These are phyloP conservation scores for Seriola rivoliana DNA, from an alignment of 2,113 vertebrate species.

Conservation along the genomic window DNA sequence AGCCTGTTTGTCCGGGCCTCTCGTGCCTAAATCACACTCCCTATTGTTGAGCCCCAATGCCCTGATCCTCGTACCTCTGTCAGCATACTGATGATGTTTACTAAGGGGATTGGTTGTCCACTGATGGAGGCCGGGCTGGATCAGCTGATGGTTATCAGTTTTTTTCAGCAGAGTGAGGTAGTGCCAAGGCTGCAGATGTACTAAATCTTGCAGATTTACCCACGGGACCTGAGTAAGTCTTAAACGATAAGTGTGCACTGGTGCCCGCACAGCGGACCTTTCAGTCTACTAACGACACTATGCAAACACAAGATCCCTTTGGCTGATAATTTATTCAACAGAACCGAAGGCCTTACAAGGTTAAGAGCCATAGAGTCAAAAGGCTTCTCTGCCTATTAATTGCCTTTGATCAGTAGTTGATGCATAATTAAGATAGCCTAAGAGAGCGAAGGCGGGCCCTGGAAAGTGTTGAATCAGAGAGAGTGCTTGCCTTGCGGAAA, in stretches of 20 bases:
- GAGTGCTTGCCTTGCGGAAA: slow-evolving; percentile 49
- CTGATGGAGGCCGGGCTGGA: slow-evolving; percentile 25
- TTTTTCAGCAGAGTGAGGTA: slow-evolving; percentile 16
- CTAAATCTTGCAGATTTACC: slow-evolving; percentile 38
- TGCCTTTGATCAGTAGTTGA: slow-evolving; percentile 76
- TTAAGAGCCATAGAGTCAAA: slow-evolving; percentile 75
- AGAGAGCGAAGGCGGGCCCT: slow-evolving; percentile 48
- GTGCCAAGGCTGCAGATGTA: slow-evolving; percentile 39
- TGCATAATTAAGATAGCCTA: slow-evolving; percentile 79
- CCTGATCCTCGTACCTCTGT: slow-evolving; percentile 32
- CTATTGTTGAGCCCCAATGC: slow-evolving; percentile 21
- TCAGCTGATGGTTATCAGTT: slow-evolving; percentile 64
- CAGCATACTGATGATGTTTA: slow-evolving; percentile 53
- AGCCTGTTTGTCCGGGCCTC: slow-evolving; percentile 38
- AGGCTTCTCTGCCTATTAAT: slow-evolving; percentile 79
- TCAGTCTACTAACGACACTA: slow-evolving; percentile 48
- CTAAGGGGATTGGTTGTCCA: slow-evolving; percentile 42
- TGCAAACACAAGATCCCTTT: slow-evolving; percentile 50
- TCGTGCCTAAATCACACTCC: not conserved
- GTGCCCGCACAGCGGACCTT: slow-evolving; percentile 41
- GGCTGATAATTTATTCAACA: slow-evolving; percentile 78
- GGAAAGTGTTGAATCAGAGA: slow-evolving; percentile 67
- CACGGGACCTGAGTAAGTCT: slow-evolving; percentile 49
- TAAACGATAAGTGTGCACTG: slow-evolving; percentile 37
- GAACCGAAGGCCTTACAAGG: slow-evolving; percentile 63